A percentile compares a stretch with the other conserved stretches of the same genome.
These are phyloP conservation scores for Alloplasta piceator DNA, from an alignment of 2,888 invertebrate genomes.

Conservation along the genomic window DNA sequence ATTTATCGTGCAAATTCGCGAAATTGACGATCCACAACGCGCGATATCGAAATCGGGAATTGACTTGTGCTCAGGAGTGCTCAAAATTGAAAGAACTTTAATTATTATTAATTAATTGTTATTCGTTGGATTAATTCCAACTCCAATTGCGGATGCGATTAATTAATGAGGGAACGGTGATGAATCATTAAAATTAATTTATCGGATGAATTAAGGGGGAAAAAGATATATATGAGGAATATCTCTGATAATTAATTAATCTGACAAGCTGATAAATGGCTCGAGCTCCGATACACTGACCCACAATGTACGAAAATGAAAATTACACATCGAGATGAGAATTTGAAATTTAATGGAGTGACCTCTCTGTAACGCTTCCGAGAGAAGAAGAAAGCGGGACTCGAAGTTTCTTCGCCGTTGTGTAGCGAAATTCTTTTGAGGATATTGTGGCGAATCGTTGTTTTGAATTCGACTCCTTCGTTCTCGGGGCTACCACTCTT, in stretches of 20 bases:
- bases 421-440: slow-evolving; percentile 5
- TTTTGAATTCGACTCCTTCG: slow-evolving; percentile 21
- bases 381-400: slow-evolving; percentile 28
- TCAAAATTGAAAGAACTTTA: too few relatives aligned
- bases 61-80: too few relatives aligned
- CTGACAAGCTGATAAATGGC: slow-evolving; percentile 23
- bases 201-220: not conserved
- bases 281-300: not conserved
- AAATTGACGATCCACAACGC: too few relatives aligned
- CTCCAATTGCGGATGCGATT: not conserved
- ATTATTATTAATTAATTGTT: too few relatives aligned
- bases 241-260: slow-evolving; percentile 27
- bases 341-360: slow-evolving; percentile 23
- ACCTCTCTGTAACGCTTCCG: not conserved
- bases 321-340: not conserved
- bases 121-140: not conserved
- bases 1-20: too few relatives aligned
- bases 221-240: not conserved
- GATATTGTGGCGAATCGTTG: slow-evolving; percentile 5
- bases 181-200: not conserved
- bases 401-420: not conserved
- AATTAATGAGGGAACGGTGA: slow-evolving; percentile 22
- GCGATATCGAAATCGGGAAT: too few relatives aligned
- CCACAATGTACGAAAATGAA: not conserved
- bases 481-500: slow-evolving; percentile 59